phyloP scores from a whole-genome alignment of 2,797 vertebrate species.

The Manis javanica region DNA sequence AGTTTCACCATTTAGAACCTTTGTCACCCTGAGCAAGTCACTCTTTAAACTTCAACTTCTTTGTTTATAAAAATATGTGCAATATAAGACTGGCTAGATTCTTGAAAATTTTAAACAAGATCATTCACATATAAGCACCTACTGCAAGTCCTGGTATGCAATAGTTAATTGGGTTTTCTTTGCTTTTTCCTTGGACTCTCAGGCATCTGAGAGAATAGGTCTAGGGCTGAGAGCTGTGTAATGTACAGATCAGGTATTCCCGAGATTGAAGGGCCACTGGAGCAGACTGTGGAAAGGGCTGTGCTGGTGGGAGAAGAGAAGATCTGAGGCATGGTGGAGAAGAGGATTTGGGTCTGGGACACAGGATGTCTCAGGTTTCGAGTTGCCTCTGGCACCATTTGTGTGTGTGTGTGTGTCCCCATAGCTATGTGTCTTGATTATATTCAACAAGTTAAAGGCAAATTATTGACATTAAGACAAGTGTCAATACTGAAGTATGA shows the following conservation, averaged over 20 bases:
- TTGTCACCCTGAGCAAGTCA: neutral
- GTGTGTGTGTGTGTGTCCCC: neutral
- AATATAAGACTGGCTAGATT: neutral
- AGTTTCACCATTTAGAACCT: neutral
- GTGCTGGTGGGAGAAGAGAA: neutral
- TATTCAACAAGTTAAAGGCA: conserved; percentile 23
- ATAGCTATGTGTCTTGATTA: neutral
- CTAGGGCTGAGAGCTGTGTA: neutral
- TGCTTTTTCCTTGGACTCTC: neutral
- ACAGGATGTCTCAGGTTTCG: neutral
- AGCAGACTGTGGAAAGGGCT: neutral
- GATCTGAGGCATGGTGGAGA: neutral
- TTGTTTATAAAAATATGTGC: conserved; percentile 2
- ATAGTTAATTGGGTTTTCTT: neutral
- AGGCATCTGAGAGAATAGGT: neutral
- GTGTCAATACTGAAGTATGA: neutral
- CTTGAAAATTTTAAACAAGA: neutral
- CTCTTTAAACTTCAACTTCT: neutral
- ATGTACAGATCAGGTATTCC: neutral
- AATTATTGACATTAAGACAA: neutral
- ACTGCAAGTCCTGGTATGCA: neutral
- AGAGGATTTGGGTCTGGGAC: neutral
- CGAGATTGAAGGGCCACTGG: neutral
- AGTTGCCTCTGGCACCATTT: neutral
- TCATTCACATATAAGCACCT: neutral